These are phyloP conservation scores for Zapus hudsonius DNA, from an alignment of 2,113 vertebrate genomes.

Conservation along the genomic window DNA sequence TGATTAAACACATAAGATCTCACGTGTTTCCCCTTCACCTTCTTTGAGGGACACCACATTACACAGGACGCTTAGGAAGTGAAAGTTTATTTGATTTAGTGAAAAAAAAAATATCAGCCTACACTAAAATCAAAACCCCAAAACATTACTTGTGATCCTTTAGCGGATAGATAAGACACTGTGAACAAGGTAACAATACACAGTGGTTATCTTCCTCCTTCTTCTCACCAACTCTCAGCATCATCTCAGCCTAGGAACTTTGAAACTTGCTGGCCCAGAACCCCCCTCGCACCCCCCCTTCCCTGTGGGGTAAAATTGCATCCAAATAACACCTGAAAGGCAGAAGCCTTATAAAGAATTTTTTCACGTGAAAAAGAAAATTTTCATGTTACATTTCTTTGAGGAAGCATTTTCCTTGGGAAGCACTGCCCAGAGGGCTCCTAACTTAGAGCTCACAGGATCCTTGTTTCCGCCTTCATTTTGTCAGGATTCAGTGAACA, in stretches of 20 bases:
- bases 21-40: background rate
- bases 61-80: conserved; percentile 27
- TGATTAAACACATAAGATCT: background rate
- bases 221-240: background rate
- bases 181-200: conserved; percentile 20
- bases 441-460: background rate
- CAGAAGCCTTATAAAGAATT: background rate
- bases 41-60: conserved; percentile 42
- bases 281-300: background rate
- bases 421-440: background rate
- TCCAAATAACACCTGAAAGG: background rate
- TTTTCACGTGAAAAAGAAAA: conserved; percentile 1
- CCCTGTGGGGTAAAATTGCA: background rate
- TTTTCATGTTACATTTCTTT: background rate
- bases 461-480: background rate
- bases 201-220: background rate
- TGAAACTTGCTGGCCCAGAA: background rate
- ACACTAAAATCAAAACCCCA: conserved; percentile 54
- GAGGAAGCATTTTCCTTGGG: conserved; percentile 26
- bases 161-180: background rate
- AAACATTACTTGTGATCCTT: conserved; percentile 34
- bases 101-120: background rate
- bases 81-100: conserved; percentile 28
- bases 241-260: background rate
- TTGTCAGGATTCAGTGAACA: background rate